phyloP scores from a whole-genome alignment of 2,888 invertebrate genomes.

The Sarcophaga rosellei region DNA sequence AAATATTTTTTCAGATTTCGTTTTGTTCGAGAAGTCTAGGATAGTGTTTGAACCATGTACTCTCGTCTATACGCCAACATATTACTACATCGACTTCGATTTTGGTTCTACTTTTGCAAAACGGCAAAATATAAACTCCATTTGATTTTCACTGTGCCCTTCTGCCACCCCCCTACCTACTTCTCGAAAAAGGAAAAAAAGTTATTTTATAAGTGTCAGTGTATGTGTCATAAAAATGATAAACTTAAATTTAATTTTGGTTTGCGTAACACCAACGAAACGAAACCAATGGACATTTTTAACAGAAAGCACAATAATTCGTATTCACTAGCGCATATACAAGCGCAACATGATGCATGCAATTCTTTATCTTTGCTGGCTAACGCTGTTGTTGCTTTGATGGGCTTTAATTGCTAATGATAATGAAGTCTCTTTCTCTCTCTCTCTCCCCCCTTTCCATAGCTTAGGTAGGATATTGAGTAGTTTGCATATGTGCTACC shows the following conservation, averaged over 20 bases:
- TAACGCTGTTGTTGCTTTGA: neutral
- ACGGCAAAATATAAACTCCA: too few relatives aligned
- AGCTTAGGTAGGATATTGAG: neutral
- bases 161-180: neutral
- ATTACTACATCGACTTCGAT: too few relatives aligned
- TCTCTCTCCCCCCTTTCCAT: neutral
- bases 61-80: too few relatives aligned
- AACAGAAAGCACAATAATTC: constrained; percentile 5
- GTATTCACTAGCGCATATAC: neutral
- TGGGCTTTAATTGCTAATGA: constrained; percentile 8
- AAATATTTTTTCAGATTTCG: too few relatives aligned
- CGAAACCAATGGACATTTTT: constrained; percentile 5
- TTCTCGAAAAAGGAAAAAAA: neutral
- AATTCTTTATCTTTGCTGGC: neutral
- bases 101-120: too few relatives aligned
- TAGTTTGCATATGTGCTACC: neutral
- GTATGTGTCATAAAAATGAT: constrained; percentile 11
- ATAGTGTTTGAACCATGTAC: too few relatives aligned
- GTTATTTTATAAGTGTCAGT: neutral
- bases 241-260: constrained; percentile 32
- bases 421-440: neutral
- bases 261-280: constrained; percentile 24
- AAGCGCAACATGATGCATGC: neutral
- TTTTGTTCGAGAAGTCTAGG: too few relatives aligned
- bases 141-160: neutral